Percentiles rank a stretch among this genome's conserved stretches.
Evolutionary conservation across 2,888 invertebrate genomes (phyloP).

Genomic region (Andrena chrysosceles): DNA sequence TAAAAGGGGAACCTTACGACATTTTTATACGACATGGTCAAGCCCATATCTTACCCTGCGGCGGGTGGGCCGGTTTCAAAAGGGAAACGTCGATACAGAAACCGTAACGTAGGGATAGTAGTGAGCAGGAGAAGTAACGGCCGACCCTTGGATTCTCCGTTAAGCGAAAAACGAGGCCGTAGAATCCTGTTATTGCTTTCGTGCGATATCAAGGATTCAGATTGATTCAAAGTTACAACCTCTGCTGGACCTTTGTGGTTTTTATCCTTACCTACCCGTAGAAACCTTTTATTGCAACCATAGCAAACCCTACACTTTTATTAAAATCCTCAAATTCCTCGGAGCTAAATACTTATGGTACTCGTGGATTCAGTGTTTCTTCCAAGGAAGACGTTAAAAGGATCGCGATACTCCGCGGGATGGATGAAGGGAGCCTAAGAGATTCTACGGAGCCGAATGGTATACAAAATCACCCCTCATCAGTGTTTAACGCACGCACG

Average conservation of each 20-base stretch:
- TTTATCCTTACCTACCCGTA: not conserved
- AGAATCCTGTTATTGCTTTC: conserved; percentile 56
- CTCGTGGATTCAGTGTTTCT: too few relatives aligned
- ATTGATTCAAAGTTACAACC: conserved; percentile 59
- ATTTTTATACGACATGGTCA: conserved; percentile 58
- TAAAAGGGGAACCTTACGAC: conserved; percentile 54
- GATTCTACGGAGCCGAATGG: conserved; percentile 20
- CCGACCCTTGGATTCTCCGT: conserved; percentile 52
- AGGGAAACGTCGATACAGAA: conserved; percentile 55
- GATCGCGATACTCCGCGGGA: conserved; percentile 37
- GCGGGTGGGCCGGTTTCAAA: conserved; percentile 28
- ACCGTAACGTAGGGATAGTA: conserved; percentile 36
- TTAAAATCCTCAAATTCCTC: not conserved
- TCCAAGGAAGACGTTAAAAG: not conserved
- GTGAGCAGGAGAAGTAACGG: conserved; percentile 37
- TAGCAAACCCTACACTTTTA: not conserved
- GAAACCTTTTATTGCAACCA: not conserved
- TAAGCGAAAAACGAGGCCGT: conserved; percentile 62
- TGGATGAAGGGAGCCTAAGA: conserved; percentile 1
- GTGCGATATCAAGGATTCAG: conserved; percentile 57
- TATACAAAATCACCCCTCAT: conserved; percentile 6
- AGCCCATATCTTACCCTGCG: conserved; percentile 49
- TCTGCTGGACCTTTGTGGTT: not conserved
- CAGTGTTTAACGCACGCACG: not conserved
- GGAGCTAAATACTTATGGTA: too few relatives aligned